Evolutionary conservation across 2,797 vertebrate genomes (phyloP).

Genomic region (Todus mexicanus): DNA sequence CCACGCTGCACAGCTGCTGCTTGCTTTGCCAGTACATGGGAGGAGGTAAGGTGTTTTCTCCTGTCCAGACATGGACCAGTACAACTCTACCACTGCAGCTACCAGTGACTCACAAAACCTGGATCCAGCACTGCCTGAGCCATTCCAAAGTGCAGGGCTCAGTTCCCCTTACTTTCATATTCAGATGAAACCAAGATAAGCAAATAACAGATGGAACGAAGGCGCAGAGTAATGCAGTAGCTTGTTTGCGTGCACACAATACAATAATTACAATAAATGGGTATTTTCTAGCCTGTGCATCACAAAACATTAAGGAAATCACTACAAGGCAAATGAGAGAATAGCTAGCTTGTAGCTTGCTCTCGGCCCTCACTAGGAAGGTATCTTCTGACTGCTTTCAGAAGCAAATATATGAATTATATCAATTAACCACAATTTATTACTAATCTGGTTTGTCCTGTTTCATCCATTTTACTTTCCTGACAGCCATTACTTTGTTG

Average conservation of each 20-base stretch:
- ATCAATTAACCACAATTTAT: not conserved
- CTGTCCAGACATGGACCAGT: not conserved
- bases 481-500: not conserved
- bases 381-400: not conserved
- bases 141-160: not conserved
- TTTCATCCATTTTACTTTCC: not conserved
- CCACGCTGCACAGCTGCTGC: accelerated
- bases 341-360: not conserved
- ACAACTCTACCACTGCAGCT: not conserved
- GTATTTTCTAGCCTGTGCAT: not conserved
- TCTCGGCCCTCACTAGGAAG: not conserved
- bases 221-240: not conserved
- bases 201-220: not conserved
- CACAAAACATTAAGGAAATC: not conserved
- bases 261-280: not conserved
- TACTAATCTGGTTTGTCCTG: not conserved
- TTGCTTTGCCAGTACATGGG: accelerated
- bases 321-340: not conserved
- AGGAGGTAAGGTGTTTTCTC: not conserved
- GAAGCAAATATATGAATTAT: not conserved
- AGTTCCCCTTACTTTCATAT: not conserved
- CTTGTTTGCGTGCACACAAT: not conserved
- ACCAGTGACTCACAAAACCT: not conserved
- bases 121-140: not conserved
- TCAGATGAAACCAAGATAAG: not conserved